Evolutionary conservation across 2,113 vertebrate genomes (phyloP).

Genomic region (Tautogolabrus adspersus): DNA sequence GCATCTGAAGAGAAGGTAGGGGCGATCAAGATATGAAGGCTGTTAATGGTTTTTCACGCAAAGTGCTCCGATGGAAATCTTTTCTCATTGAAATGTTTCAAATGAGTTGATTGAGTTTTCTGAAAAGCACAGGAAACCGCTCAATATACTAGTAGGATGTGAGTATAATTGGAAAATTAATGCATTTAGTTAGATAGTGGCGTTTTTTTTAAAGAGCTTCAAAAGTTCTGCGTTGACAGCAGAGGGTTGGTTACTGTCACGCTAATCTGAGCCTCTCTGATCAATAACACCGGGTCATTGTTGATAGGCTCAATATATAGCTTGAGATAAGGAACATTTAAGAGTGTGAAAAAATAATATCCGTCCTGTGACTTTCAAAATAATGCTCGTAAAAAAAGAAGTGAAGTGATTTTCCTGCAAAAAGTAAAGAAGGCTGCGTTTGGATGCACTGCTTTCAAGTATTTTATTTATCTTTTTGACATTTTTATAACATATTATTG

Average conservation of each 20-base stretch:
- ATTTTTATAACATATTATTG: too few species aligned
- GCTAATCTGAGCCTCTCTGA: not conserved
- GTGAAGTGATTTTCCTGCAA: too few species aligned
- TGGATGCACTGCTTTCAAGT: too few species aligned
- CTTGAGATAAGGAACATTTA: not conserved
- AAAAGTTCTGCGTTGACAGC: not conserved
- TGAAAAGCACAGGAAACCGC: conserved; percentile 37
- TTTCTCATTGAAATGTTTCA: conserved; percentile 57
- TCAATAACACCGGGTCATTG: not conserved
- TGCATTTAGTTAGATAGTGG: conserved; percentile 26
- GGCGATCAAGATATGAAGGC: conserved; percentile 53
- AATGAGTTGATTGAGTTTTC: conserved; percentile 45
- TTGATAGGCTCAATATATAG: not conserved
- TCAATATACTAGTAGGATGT: conserved; percentile 30
- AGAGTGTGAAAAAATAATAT: not conserved
- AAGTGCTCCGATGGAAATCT: conserved; percentile 35
- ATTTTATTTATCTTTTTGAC: too few species aligned
- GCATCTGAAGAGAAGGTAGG: conserved; percentile 41
- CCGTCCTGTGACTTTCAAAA: not conserved
- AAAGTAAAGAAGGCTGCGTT: too few species aligned
- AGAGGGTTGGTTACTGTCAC: not conserved
- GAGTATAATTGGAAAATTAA: conserved; percentile 37
- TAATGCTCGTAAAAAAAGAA: too few species aligned
- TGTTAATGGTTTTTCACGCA: conserved; percentile 53
- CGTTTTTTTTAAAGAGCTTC: not conserved